Base-by-base conservation (phyloP, 2,888 invertebrate species). In the Dynastes grantii region DNA sequence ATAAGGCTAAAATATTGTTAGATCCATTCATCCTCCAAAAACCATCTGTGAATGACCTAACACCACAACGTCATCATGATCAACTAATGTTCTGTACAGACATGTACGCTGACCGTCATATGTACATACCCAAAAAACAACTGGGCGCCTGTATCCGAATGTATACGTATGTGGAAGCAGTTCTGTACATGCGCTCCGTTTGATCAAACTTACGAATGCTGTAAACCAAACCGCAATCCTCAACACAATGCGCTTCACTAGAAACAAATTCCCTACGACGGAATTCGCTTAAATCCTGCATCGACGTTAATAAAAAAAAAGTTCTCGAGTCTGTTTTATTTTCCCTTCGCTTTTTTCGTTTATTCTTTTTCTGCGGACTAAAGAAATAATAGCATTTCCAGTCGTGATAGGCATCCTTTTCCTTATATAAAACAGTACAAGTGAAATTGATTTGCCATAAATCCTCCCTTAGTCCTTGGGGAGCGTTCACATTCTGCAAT, bases 391-490 rank as follows among this genome's bases (percentile, higher is more conserved):
- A 58, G 55, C 55, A 58, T 58, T 58, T 58, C 22, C 55, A 9
- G 55, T 8, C 55, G 55, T 16, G 16, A 58, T 16, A 22, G 22
- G 55, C 55, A 58, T 16, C 55, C 22, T 22, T 22, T 22, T 22
- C 16, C 27, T 58, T 58, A 58, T 58, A 58, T 58, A 58, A 58
- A 58, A 58, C 16, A 58, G 55, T 58, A 58, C 55, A 58, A 58
- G 55, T 58, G 55, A 58, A 58, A 58, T 58, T 58, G 55, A 58
- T 58, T 58, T 58, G 22, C 16, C 55, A 58, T 58, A 58, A 58
- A 58, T 58, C 55, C 55, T 22, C 16, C 8, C 16, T 22, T 8
- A 22, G 55, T 58, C 55, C 22, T 58, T 22, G 55, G 55, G 55
- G 55, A 58, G 55, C 55, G 8, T 58, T 58, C 55, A 22, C 16